Evolutionary conservation across 2,888 invertebrate species (phyloP), one percentile per base, ranked within the genome.

Genomic region (Acholoe squamosa): DNA sequence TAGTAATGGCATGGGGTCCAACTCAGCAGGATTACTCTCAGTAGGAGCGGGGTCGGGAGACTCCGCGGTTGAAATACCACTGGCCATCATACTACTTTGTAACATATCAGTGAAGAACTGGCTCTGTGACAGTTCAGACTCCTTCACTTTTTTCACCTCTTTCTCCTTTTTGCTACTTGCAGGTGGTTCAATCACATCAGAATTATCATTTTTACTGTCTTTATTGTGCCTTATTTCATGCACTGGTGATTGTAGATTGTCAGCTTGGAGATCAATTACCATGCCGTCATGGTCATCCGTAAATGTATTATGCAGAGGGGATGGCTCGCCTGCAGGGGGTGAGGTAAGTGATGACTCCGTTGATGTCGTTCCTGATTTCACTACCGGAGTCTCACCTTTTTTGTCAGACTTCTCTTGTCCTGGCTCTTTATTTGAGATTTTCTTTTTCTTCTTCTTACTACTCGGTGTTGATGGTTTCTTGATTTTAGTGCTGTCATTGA

Each of bases 401-500:
- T 80, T 80, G 19, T 80, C 80, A 0, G n/a, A 16, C 10, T 43
- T 80, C 22, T 80, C 34, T 43, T 80, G 80, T 12, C 22, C 28
- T 16, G 43, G 34, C 51, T 51, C 90, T 31, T 33, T 51, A 43
- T 67, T 90, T 28, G 34, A 51, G 10, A 25, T 52, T 31, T 86
- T 54, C 51, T 90, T 86, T 56, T 91, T 91, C 22, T 28, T 43
- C 34, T 91, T 80, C 77, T 89, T 91, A n/a, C 33, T 33, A 25
- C 43, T 28, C 16, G 34, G 25, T 1, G 16, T 54, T 25, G 52
- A 61, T 43, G 22, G 25, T 67, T 86, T 54, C 51, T 90, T 86
- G 16, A 80, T 91, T 1, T 19, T 31, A n/a, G 71, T 54, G 28
- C 28, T 77, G 14, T 88, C 71, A 22, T 88, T 90, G n/a, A 34